phyloP scores from a whole-genome alignment of 2,113 vertebrate species.

The Sebastes schlegelii region DNA sequence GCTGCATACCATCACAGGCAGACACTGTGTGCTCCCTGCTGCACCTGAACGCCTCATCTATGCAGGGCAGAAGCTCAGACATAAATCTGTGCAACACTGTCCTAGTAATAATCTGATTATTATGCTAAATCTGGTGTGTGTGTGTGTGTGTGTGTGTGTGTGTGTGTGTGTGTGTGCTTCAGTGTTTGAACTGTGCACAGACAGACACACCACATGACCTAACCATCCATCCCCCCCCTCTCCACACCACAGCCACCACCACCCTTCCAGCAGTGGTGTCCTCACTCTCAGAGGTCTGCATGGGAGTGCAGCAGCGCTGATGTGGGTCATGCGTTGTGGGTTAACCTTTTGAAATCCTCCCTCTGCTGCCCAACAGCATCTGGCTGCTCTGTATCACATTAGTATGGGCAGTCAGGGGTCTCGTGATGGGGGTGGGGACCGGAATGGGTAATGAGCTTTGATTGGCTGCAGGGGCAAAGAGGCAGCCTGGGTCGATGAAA shows the following conservation, averaged over 20 bases:
- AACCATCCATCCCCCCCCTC: neutral
- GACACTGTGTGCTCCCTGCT: neutral
- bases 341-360: slow-evolving; percentile 61
- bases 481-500: slow-evolving; percentile 49
- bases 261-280: slow-evolving; percentile 29
- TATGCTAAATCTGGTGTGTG: slow-evolving; percentile 46
- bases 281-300: slow-evolving; percentile 35
- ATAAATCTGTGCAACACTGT: slow-evolving; percentile 11
- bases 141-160: neutral
- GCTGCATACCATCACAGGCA: slow-evolving; percentile 45
- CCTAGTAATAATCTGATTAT: slow-evolving; percentile 52
- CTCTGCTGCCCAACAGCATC: slow-evolving; percentile 52
- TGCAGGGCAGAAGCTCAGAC: slow-evolving; percentile 18
- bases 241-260: neutral
- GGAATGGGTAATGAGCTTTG: slow-evolving; percentile 62
- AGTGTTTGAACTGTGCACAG: slow-evolving; percentile 32
- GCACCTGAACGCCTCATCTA: slow-evolving; percentile 25
- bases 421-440: slow-evolving; percentile 55
- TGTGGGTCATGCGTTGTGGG: slow-evolving; percentile 53
- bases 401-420: slow-evolving; percentile 51
- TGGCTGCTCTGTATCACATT: slow-evolving; percentile 53
- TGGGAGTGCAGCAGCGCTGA: slow-evolving; percentile 5
- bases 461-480: slow-evolving; percentile 56
- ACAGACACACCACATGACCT: slow-evolving; percentile 38
- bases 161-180: neutral